Conservation (phyloP, 2,888 invertebrate genomes). For the Acronicta leporina region DNA sequence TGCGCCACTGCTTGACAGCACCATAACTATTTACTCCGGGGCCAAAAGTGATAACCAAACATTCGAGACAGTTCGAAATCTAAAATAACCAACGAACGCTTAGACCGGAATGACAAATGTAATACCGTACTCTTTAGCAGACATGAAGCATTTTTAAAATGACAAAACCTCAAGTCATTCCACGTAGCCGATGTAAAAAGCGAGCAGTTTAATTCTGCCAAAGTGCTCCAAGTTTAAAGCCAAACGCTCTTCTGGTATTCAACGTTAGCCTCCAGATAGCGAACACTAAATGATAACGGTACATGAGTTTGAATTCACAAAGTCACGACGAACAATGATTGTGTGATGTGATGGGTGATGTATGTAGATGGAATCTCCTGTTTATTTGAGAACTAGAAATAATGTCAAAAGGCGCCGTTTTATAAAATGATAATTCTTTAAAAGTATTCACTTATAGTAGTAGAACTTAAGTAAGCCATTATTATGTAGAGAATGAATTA, state of each 20-base stretch:
- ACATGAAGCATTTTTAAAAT: slow-evolving; percentile 40
- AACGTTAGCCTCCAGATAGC: slow-evolving; percentile 54
- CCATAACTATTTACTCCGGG: slow-evolving; percentile 58
- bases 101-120: slow-evolving; percentile 27
- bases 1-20: slow-evolving; percentile 61
- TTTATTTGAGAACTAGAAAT: slow-evolving; percentile 7
- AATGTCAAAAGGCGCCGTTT: slow-evolving; percentile 9
- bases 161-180: slow-evolving; percentile 51
- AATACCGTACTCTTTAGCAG: slow-evolving; percentile 28
- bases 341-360: slow-evolving; percentile 37
- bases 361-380: slow-evolving; percentile 32
- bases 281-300: slow-evolving; percentile 69
- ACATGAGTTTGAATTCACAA: slow-evolving; percentile 64
- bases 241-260: slow-evolving; percentile 64
- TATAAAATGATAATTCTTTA: background rate
- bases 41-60: slow-evolving; percentile 50
- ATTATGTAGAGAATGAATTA: slow-evolving; percentile 61
- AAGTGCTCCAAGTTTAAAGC: slow-evolving; percentile 59
- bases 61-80: slow-evolving; percentile 34
- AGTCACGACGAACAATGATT: slow-evolving; percentile 64
- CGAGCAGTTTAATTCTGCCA: slow-evolving; percentile 65
- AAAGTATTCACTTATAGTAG: slow-evolving; percentile 18
- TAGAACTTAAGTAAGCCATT: slow-evolving; percentile 30
- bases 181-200: slow-evolving; percentile 58
- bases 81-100: slow-evolving; percentile 26